Percentiles rank a stretch among this genome's conserved stretches.
Evolutionary conservation across 2,113 vertebrate species (phyloP).

Genomic region (Engraulis encrasicolus): DNA sequence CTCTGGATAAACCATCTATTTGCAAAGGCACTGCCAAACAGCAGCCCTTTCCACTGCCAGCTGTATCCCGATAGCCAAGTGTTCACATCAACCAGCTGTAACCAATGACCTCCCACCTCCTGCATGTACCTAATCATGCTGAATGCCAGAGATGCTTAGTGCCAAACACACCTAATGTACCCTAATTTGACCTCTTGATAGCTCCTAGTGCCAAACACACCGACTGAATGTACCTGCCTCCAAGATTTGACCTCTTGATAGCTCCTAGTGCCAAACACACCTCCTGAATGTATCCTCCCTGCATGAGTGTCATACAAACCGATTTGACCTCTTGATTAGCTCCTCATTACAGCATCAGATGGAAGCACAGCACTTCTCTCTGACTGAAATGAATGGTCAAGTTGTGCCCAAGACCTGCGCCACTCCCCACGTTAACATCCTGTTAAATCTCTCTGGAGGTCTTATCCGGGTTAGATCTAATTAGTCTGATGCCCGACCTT

Average conservation of each 20-base stretch:
- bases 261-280: too few relatives aligned
- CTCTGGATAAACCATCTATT: slow-evolving; percentile 59
- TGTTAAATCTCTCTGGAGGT: neutral
- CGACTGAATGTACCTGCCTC: neutral
- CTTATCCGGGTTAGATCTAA: neutral
- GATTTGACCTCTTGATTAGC: neutral
- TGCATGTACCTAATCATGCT: slow-evolving; percentile 26
- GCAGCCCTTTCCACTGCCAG: slow-evolving; percentile 51
- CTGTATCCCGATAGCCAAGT: slow-evolving; percentile 45
- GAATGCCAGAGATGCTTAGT: neutral
- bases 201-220: too few relatives aligned
- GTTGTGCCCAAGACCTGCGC: neutral
- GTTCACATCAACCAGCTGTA: slow-evolving; percentile 55
- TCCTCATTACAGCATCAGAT: neutral
- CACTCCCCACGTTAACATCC: neutral
- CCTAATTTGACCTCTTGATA: too few relatives aligned
- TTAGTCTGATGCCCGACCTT: slow-evolving; percentile 4
- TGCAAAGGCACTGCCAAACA: slow-evolving; percentile 56
- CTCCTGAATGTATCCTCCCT: too few relatives aligned
- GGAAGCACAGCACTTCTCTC: neutral
- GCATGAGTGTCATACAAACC: too few relatives aligned
- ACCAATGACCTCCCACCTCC: slow-evolving; percentile 36
- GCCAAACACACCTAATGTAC: neutral
- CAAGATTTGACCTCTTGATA: too few relatives aligned
- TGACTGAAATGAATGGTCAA: neutral